These are phyloP conservation scores for Tetramorium bicarinatum DNA, from an alignment of 2,888 invertebrate genomes.

Conservation along the genomic window DNA sequence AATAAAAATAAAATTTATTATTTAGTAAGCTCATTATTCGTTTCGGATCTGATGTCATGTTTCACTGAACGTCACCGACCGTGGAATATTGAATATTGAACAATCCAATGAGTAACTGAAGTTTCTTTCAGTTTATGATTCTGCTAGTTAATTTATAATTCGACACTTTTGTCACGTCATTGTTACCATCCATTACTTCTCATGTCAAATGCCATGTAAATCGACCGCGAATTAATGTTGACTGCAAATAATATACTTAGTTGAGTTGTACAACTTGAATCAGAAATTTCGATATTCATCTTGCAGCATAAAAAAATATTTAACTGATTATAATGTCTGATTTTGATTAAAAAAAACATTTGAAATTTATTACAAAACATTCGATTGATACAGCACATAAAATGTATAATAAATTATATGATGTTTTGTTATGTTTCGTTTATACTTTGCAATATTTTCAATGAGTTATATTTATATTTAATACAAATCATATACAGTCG, in stretches of 20 bases:
- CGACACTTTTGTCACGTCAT: slow-evolving; percentile 11
- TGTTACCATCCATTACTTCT: neutral
- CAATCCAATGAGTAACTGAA: slow-evolving; percentile 1
- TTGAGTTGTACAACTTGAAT: neutral
- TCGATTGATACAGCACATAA: neutral
- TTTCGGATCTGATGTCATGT: neutral
- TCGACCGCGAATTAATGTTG: neutral
- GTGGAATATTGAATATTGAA: slow-evolving; percentile 10
- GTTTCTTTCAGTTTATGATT: neutral
- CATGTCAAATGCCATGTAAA: neutral
- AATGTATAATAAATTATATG: neutral
- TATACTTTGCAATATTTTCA: neutral
- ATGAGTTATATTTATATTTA: neutral
- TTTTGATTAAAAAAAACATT: neutral
- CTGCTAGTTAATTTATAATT: neutral
- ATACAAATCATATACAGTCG: neutral
- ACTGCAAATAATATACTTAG: neutral
- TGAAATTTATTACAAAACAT: neutral
- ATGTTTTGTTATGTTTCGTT: neutral
- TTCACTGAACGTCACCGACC: neutral
- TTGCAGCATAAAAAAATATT: neutral
- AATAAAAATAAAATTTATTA: slow-evolving; percentile 17
- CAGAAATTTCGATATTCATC: neutral
- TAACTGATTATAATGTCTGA: neutral
- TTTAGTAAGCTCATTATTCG: neutral